Conservation (phyloP, 2,113 vertebrate species). For the Pipa parva region DNA sequence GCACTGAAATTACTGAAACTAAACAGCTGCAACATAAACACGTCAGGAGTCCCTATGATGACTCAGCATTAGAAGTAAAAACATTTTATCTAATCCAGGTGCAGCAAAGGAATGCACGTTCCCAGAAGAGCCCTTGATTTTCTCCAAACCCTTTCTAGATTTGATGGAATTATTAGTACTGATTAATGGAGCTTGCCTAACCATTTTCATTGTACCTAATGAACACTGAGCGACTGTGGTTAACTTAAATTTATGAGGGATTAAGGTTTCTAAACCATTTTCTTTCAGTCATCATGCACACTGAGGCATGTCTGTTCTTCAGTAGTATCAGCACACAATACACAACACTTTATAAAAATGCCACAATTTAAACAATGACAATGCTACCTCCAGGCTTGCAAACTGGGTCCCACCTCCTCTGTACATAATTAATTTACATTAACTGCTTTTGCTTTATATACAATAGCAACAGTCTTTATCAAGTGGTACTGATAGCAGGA, state of each 20-base stretch:
- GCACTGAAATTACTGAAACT: too few relatives aligned
- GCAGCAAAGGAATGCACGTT: too few relatives aligned
- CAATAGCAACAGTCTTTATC: too few relatives aligned
- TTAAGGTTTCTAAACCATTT: slow-evolving; percentile 17
- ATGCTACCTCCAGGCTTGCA: slow-evolving; percentile 11
- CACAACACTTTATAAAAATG: slow-evolving; percentile 12
- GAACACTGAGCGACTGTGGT: slow-evolving; percentile 8
- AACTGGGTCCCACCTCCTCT: slow-evolving; percentile 1
- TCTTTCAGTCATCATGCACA: slow-evolving; percentile 17
- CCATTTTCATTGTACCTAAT: background rate
- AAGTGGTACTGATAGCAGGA: too few relatives aligned
- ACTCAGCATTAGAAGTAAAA: too few relatives aligned
- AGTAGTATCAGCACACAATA: slow-evolving; percentile 27
- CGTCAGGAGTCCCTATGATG: too few relatives aligned
- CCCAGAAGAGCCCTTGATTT: too few relatives aligned
- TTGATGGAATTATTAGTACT: background rate
- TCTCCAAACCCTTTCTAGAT: background rate
- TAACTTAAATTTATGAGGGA: slow-evolving; percentile 4
- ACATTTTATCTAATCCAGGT: too few relatives aligned
- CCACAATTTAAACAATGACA: slow-evolving; percentile 12
- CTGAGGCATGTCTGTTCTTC: slow-evolving; percentile 11
- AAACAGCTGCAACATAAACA: too few relatives aligned
- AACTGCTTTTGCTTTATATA: too few relatives aligned
- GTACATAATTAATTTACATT: too few relatives aligned
- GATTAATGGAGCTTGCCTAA: background rate